Evolutionary conservation across 2,113 vertebrate genomes (phyloP).

Genomic region (Silurus asotus): DNA sequence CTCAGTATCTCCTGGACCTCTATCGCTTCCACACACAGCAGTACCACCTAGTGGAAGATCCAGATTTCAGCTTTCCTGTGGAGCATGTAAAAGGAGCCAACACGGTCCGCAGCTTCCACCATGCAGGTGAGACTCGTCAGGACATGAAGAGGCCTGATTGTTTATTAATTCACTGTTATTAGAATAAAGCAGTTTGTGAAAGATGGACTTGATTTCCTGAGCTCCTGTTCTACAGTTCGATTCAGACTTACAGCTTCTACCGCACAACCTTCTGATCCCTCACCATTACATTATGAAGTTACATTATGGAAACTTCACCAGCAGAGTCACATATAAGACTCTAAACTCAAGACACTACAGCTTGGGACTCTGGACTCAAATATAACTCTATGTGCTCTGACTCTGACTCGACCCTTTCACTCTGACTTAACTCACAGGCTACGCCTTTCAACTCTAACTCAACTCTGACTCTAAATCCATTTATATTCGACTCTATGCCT

Average conservation of each 20-base stretch:
- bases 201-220: not conserved
- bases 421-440: not conserved
- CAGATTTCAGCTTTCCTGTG: constrained; percentile 71
- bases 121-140: constrained; percentile 66
- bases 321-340: not conserved
- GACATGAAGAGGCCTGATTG: constrained; percentile 9
- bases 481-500: not conserved
- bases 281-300: not conserved
- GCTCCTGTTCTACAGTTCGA: not conserved
- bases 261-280: not conserved
- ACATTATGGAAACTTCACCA: not conserved
- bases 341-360: not conserved
- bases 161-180: constrained; percentile 16
- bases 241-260: not conserved
- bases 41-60: constrained; percentile 74
- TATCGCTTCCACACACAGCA: constrained; percentile 77
- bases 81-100: constrained; percentile 75
- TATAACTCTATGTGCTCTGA: not conserved
- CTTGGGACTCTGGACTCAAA: not conserved
- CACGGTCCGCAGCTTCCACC: constrained; percentile 78
- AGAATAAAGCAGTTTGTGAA: constrained; percentile 15
- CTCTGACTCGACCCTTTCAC: not conserved
- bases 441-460: no score
- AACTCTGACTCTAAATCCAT: not conserved
- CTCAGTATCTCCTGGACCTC: constrained; percentile 76